Base-by-base conservation (phyloP, 2,888 invertebrate genomes). In the Himalopsyche japonica region DNA sequence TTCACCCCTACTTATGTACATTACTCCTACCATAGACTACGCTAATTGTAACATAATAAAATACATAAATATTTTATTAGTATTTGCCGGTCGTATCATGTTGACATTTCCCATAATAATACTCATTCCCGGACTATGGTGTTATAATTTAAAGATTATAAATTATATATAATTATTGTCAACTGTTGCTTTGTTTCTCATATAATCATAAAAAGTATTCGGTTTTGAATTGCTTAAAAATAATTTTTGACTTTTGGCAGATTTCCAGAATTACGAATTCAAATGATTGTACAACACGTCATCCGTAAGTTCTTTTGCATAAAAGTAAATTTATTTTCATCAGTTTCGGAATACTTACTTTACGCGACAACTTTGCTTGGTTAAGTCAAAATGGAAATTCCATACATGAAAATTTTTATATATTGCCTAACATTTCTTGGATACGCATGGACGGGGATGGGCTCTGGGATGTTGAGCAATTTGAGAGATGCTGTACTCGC, bases 391-490 rank as follows among this genome's bases (percentile, higher is more conserved):
- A 96, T 96, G 96, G 95, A 96, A 88, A 93, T 96, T 87, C 94
- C 95, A 0, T 96, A 95, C 89, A 94, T 94, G 89, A 96, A 96
- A 90, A 91, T 95, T 70, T 93, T 95, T 32, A 94, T 97, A 88
- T 97, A 97, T 89, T 89, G 93, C 20, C 89, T 97, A 88, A 96
- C 97, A 64, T 96, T 97, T 89, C 90, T 95, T 85, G 95, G 95
- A 0, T 97, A 97, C 89, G 95, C 95, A 0, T 97, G 96, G 90
- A 95, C 96, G 49, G 97, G 96, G 24, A 95, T 96, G 89, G 97
- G 97, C 12, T 95, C 96, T 43, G 95, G 94, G 87, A 93, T 96
- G 88, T 91, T 96, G 86, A 91, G 93, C 85, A 96, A 95, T 90
- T 90, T 97, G 85, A 93, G 94, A 88, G 97, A 97, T 91, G 97